phyloP scores from a whole-genome alignment of 2,113 vertebrate genomes.

The Sylvietta virens region DNA sequence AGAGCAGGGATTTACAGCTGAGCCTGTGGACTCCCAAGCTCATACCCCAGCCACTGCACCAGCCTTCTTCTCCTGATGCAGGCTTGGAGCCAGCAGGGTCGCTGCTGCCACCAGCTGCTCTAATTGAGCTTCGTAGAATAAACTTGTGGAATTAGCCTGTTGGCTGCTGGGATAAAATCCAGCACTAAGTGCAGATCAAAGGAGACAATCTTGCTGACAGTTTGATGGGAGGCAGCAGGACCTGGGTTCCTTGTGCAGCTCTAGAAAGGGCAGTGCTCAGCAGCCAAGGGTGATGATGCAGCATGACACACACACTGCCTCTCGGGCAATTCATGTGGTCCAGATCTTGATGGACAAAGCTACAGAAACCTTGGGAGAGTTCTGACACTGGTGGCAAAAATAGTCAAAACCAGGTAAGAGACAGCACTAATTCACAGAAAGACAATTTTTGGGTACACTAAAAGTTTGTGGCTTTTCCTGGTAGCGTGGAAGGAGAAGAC shows the following conservation, averaged over 20 bases:
- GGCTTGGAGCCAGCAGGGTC: slow-evolving; percentile 1
- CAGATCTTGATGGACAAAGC: not conserved
- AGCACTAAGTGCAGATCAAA: slow-evolving; percentile 25
- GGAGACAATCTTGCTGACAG: not conserved
- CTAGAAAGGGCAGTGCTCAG: not conserved
- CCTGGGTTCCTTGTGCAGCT: not conserved
- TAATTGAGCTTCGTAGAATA: slow-evolving; percentile 55
- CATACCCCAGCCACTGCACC: not conserved
- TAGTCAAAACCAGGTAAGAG: not conserved
- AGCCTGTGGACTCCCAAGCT: not conserved
- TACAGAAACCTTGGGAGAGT: not conserved
- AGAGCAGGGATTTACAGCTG: not conserved
- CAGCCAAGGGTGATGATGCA: not conserved
- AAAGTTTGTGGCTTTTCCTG: not conserved
- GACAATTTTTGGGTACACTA: not conserved
- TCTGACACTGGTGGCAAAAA: not conserved
- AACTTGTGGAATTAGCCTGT: slow-evolving; percentile 57
- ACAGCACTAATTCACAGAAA: not conserved
- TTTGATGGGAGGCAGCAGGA: not conserved
- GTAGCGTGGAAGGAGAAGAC: not conserved
- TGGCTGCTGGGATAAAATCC: slow-evolving; percentile 55
- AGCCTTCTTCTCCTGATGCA: not conserved
- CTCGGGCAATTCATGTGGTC: fast-evolving
- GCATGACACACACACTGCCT: not conserved
- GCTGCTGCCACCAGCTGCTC: slow-evolving; percentile 30